These are phyloP conservation scores for Halichondria panicea DNA, from an alignment of 37 sponge, comb jelly and placozoan genomes.

Conservation along the genomic window DNA sequence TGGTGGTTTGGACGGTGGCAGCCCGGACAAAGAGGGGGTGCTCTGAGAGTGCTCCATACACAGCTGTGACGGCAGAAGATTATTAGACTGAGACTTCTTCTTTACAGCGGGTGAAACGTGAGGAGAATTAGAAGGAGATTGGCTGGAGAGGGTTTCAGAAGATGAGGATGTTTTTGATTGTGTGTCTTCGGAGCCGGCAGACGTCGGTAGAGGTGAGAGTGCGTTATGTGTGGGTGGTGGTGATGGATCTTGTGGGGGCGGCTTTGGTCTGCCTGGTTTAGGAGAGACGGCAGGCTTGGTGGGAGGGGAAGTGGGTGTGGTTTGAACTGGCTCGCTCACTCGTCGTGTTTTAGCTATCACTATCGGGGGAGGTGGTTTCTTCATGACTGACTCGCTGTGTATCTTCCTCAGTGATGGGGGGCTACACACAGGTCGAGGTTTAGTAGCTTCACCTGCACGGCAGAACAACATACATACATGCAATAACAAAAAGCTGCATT, in stretches of 20 bases:
- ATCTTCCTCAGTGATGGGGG: background rate
- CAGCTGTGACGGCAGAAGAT: background rate
- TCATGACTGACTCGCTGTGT: background rate
- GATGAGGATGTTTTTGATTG: constrained; percentile 14
- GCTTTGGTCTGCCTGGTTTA: constrained; percentile 1
- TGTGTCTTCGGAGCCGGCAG: no score
- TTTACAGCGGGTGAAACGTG: background rate
- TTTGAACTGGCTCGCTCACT: background rate
- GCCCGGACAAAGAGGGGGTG: background rate
- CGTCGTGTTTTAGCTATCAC: background rate
- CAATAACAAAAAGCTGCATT: no score
- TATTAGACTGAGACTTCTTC: constrained; percentile 11
- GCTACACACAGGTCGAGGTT: background rate
- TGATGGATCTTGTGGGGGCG: background rate
- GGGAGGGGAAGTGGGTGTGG: constrained; percentile 6
- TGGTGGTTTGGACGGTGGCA: background rate
- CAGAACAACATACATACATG: no score
- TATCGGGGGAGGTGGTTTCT: background rate
- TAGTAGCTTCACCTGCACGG: no score
- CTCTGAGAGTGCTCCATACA: background rate
- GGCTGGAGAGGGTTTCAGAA: constrained; percentile 20
- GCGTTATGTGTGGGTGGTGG: no score
- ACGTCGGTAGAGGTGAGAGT: no score
- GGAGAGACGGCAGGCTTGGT: constrained; percentile 1
- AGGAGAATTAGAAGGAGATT: constrained; percentile 16